Base-by-base conservation (phyloP, 2,888 invertebrate species). In the Calliopum simillimum region DNA sequence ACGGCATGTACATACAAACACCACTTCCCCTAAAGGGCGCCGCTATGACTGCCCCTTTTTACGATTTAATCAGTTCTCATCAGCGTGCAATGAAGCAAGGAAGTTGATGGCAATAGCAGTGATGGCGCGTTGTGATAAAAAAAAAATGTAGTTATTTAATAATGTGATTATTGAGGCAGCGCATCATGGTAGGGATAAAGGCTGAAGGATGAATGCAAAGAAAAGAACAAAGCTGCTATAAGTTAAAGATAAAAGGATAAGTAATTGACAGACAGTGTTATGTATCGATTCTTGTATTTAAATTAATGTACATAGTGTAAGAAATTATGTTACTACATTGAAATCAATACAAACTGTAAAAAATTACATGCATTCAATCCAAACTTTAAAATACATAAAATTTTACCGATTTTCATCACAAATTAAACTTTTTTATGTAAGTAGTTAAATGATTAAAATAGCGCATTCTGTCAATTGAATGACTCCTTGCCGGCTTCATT, bases 71-170 rank as follows among this genome's bases (percentile, higher is more conserved):
- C 51, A 25, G 33, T 16, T 47, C 63, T 49, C 63, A 61, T 61
- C 61, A 23, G 19, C 47, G 49, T 51, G 49, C 63, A 64, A n/a
- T 64, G 51, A 51, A 51, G 63, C 51, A 33, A 16, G 19, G 55
- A 55, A 21, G 21, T 21, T 55, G n/a, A 16, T 5, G 21, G 16
- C 19, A 14, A 51, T 25, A 11, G 16, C n/a, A 19, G 49, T 21
- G 4, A n/a, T 55, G 55, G 13, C 21, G 33, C 44, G 63, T 51
- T 51, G 63, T 16, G 51, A 51, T 51, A 51, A 64, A 64, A 51
- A 49, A 51, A 64, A 64, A 51, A 49, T 51, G 16, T 51, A 64
- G 49, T 63, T 13, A 64, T 64, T 64, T 64, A 49, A 64, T 21
- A 41, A 64, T 16, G 49, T 59, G 41, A 59, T 59, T 33, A 33